Evolutionary conservation across 2,797 vertebrate species (phyloP).

Genomic region (Pseudomugil tenellus): DNA sequence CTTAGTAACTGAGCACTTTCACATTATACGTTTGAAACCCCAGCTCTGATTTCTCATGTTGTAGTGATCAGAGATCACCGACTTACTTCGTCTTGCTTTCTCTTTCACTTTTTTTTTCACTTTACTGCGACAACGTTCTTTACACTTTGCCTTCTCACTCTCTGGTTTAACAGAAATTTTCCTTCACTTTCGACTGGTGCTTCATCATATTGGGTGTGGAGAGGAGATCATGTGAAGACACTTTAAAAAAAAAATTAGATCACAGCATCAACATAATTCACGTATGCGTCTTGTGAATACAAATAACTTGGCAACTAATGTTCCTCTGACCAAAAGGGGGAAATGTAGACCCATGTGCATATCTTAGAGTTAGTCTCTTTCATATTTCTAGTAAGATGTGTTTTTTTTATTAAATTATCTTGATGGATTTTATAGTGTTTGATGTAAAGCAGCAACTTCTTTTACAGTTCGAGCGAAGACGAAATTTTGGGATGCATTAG

Average conservation of each 20-base stretch:
- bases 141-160: constrained; percentile 31
- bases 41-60: constrained; percentile 15
- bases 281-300: background rate
- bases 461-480: constrained; percentile 2
- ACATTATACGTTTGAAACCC: constrained; percentile 32
- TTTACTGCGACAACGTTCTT: constrained; percentile 27
- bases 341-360: background rate
- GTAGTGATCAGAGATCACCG: constrained; percentile 36
- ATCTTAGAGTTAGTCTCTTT: background rate
- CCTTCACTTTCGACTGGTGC: background rate
- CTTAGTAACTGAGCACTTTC: constrained; percentile 37
- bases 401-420: background rate
- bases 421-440: constrained; percentile 1
- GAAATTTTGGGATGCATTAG: no score
- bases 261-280: background rate
- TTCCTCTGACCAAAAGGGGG: background rate
- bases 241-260: constrained; percentile 8
- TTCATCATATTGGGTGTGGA: constrained; percentile 48
- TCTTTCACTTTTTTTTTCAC: no score
- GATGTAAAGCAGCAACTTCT: background rate
- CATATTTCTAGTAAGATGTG: constrained; percentile 3
- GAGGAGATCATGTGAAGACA: constrained; percentile 28
- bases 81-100: constrained; percentile 28
- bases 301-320: background rate
- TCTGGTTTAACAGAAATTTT: constrained; percentile 33